A percentile compares a stretch with the other conserved stretches of the same genome.
These are phyloP conservation scores for Heterocephalus glaber DNA, from an alignment of 2,113 vertebrate species.

Conservation along the genomic window DNA sequence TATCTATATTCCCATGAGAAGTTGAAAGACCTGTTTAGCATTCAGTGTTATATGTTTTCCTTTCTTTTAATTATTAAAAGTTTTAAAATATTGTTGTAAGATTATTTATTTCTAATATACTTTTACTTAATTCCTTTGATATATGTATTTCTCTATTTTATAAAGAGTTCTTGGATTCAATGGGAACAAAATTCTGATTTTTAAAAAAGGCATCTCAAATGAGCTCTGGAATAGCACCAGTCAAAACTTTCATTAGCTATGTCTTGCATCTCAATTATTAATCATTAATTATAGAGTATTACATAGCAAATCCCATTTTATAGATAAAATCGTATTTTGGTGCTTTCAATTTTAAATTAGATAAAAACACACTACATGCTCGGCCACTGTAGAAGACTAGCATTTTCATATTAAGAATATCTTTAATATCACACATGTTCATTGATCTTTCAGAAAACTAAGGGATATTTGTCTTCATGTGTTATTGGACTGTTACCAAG, in stretches of 20 bases:
- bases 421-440: slow-evolving; percentile 71
- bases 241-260: slow-evolving; percentile 67
- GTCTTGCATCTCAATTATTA: slow-evolving; percentile 64
- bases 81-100: slow-evolving; percentile 84
- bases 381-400: slow-evolving; percentile 68
- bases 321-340: slow-evolving; percentile 76
- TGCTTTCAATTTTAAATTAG: slow-evolving; percentile 80
- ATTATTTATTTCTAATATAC: slow-evolving; percentile 81
- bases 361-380: slow-evolving; percentile 59
- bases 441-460: slow-evolving; percentile 75
- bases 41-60: slow-evolving; percentile 94
- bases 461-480: slow-evolving; percentile 91
- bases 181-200: slow-evolving; percentile 71
- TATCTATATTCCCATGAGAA: slow-evolving; percentile 79
- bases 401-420: slow-evolving; percentile 56
- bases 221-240: slow-evolving; percentile 73
- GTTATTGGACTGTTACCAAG: slow-evolving; percentile 93
- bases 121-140: slow-evolving; percentile 77
- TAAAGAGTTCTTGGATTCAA: slow-evolving; percentile 76
- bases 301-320: slow-evolving; percentile 67
- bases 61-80: slow-evolving; percentile 89
- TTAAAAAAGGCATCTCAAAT: slow-evolving; percentile 45
- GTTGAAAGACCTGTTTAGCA: slow-evolving; percentile 88
- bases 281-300: slow-evolving; percentile 58
- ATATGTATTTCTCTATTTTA: slow-evolving; percentile 78